Evolutionary conservation across 1,140 invertebrate species (phyloP).

Genomic region (Drosophila sturtevanti): DNA sequence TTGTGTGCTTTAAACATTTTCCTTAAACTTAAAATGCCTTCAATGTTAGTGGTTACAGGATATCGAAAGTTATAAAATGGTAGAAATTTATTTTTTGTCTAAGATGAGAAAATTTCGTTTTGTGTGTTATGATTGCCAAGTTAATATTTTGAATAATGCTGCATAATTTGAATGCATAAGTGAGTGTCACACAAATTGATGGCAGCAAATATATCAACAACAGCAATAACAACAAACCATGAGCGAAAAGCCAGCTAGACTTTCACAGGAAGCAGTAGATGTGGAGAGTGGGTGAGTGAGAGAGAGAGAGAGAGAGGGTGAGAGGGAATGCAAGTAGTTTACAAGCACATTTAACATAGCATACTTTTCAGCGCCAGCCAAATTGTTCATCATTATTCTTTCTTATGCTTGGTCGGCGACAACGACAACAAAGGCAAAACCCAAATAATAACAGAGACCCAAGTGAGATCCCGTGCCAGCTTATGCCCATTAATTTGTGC

Average conservation of each 20-base stretch:
- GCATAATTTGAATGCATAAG: constrained; percentile 69
- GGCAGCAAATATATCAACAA: constrained; percentile 54
- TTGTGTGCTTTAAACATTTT: too few relatives aligned
- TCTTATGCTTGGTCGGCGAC: constrained; percentile 1
- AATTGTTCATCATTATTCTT: constrained; percentile 52
- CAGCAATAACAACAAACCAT: constrained; percentile 25
- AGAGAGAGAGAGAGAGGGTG: neutral
- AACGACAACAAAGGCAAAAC: constrained; percentile 11
- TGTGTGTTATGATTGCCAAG: constrained; percentile 51
- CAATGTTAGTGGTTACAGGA: neutral
- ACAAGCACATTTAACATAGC: constrained; percentile 29
- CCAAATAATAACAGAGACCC: constrained; percentile 6
- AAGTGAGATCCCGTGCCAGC: constrained; percentile 5
- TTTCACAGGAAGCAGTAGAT: too few relatives aligned
- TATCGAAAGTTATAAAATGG: constrained; percentile 4
- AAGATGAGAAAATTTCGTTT: constrained; percentile 25
- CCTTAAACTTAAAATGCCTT: too few relatives aligned
- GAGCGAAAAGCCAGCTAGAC: constrained; percentile 1
- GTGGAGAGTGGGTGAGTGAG: too few relatives aligned
- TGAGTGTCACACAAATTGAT: constrained; percentile 38
- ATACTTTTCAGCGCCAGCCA: constrained; percentile 20
- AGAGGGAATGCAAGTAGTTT: neutral
- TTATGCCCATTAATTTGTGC: constrained; percentile 35
- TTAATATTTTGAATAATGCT: constrained; percentile 75
- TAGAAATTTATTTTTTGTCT: constrained; percentile 59